Conservation (phyloP, 2,888 invertebrate species). For the Caenorhabditis japonica region DNA sequence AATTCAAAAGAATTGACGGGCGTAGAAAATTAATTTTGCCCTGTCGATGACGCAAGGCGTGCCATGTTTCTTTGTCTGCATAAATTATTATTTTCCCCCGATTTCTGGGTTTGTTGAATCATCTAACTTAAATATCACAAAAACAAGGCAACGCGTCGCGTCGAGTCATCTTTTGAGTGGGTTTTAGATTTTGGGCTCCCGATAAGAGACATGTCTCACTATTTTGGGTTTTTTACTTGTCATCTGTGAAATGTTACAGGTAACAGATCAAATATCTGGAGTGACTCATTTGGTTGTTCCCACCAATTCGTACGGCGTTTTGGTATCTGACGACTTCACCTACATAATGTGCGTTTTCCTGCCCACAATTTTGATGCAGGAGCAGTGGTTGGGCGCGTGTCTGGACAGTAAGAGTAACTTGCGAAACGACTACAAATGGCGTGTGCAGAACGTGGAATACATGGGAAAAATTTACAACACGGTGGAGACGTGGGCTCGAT, state of each 20-base stretch:
- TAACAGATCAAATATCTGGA: constrained; percentile 22
- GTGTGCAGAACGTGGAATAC: constrained; percentile 19
- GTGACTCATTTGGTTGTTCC: constrained; percentile 16
- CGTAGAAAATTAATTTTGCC: too few species aligned
- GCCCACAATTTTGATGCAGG: constrained; percentile 22
- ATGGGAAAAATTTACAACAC: constrained; percentile 9
- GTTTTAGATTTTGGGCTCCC: too few species aligned
- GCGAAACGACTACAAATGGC: constrained; percentile 25
- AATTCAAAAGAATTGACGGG: too few species aligned
- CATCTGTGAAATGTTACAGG: neutral
- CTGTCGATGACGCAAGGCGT: too few species aligned
- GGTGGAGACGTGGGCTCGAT: constrained; percentile 15
- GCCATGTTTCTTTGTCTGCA: too few species aligned
- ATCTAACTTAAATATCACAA: too few species aligned
- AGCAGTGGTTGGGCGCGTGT: constrained; percentile 17
- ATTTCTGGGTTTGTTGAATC: too few species aligned
- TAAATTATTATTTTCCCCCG: too few species aligned
- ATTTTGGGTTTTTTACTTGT: neutral
- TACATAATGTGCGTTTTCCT: constrained; percentile 31
- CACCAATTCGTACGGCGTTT: constrained; percentile 1
- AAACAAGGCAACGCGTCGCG: too few species aligned
- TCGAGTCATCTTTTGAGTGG: too few species aligned
- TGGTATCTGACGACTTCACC: constrained; percentile 18
- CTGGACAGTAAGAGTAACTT: constrained; percentile 17
- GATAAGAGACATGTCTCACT: too few species aligned